Evolutionary conservation across 2,888 invertebrate species (phyloP), one percentile per base, ranked within the genome.

Genomic region (Hydriomena furcata): DNA sequence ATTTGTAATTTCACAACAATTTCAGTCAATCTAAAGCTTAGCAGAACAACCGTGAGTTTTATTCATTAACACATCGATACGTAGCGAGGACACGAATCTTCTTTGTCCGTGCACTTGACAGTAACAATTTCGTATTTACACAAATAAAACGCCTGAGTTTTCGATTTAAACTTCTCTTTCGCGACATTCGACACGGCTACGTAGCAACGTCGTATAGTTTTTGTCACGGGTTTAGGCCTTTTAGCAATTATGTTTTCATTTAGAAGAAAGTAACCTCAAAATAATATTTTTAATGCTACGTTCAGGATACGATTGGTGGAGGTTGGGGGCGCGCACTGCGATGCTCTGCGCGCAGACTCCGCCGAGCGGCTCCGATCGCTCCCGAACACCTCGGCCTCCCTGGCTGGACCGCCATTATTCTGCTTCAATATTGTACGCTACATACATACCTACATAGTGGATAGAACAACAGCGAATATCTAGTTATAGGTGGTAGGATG

Each of bases 81-180:
- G 74, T 65, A 77, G 73, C 67, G 70, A 73, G 69, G 75, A 71
- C 73, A 74, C 68, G 67, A 75, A 77, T 82, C 78, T 84, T 80
- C 90, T 90, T 89, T 89, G 90, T 90, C 86, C 88, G 85, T 84
- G 86, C 85, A 88, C 88, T 86, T 82, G 86, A 86, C 70, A 87
- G 84, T 79, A 87, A 82, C 76, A 88, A 85, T 83, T 89, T 88
- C 78, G 88, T 89, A 87, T 89, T 88, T 82, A 90, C 87, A 89
- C 90, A 90, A 87, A 89, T 84, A 84, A 89, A 90, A 78, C 88
- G 84, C 82, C 86, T 82, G 70, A 88, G 73, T 80, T 90, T 88
- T 61, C 87, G 80, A 65, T 79, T 82, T 65, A 88, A 73, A 61
- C 79, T 85, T 80, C 84, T 82, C 77, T 81, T 85, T 73, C 88